A percentile compares a stretch with the other conserved stretches of the same genome.
These are phyloP conservation scores for Odontothrips loti DNA, from an alignment of 2,888 invertebrate species.

Conservation along the genomic window DNA sequence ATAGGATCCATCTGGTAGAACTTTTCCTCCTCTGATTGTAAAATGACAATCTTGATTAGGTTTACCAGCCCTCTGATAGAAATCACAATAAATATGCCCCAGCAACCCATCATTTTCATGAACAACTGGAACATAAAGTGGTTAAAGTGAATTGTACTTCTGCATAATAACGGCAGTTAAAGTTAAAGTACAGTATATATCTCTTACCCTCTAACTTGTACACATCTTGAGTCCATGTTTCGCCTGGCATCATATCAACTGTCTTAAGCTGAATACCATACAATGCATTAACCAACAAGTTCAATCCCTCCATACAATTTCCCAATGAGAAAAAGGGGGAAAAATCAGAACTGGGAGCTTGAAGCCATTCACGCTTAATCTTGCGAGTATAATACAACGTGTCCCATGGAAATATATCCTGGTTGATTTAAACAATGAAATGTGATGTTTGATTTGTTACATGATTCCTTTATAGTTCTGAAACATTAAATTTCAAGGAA, in stretches of 20 bases:
- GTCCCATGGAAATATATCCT: slow-evolving; percentile 64
- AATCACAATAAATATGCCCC: slow-evolving; percentile 96
- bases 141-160: slow-evolving; percentile 20
- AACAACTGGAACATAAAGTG: slow-evolving; percentile 55
- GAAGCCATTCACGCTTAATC: slow-evolving; percentile 65
- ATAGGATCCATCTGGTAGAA: slow-evolving; percentile 70
- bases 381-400: slow-evolving; percentile 77
- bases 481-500: background rate
- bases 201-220: slow-evolving; percentile 71
- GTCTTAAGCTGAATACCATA: slow-evolving; percentile 76
- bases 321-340: slow-evolving; percentile 87
- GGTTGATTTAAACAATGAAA: slow-evolving; percentile 28
- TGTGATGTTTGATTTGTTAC: background rate
- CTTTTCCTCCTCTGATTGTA: slow-evolving; percentile 91
- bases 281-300: slow-evolving; percentile 74
- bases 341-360: slow-evolving; percentile 67
- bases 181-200: background rate
- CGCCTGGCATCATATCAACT: slow-evolving; percentile 68
- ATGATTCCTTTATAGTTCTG: background rate
- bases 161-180: background rate
- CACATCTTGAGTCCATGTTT: slow-evolving; percentile 83
- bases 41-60: slow-evolving; percentile 98
- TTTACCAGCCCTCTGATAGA: slow-evolving; percentile 87
- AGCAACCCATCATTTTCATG: slow-evolving; percentile 75
- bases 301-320: slow-evolving; percentile 95